phyloP scores from a whole-genome alignment of 2,888 invertebrate genomes.

The Cryptosula pallasiana region DNA sequence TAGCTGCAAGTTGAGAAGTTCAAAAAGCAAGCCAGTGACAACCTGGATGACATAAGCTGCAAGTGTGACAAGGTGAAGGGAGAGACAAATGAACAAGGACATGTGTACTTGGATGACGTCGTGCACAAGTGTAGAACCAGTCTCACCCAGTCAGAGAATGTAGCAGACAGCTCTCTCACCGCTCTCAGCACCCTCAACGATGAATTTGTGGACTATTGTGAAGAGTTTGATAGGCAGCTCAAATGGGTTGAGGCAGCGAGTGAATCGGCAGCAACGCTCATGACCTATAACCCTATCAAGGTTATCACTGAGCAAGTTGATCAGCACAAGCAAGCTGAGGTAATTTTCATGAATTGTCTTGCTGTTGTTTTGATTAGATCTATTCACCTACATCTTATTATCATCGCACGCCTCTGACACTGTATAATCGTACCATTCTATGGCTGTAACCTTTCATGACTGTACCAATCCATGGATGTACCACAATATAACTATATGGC shows the following conservation, averaged over 20 bases:
- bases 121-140: constrained; percentile 6
- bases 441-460: too few species aligned
- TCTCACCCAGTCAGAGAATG: background rate
- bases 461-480: too few species aligned
- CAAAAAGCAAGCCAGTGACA: constrained; percentile 15
- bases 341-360: too few species aligned
- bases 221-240: constrained; percentile 6
- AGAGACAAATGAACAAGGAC: background rate
- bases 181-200: background rate
- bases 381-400: too few species aligned
- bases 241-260: constrained; percentile 8
- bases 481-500: too few species aligned
- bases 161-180: background rate
- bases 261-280: background rate
- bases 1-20: constrained; percentile 9
- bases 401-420: too few species aligned
- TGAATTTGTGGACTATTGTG: constrained; percentile 13
- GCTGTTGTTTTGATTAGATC: too few species aligned
- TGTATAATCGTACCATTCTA: too few species aligned
- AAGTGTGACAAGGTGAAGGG: background rate
- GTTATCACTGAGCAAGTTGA: constrained; percentile 1
- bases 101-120: background rate
- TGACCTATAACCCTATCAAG: constrained; percentile 5
- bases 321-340: constrained; percentile 12
- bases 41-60: background rate